A percentile compares a stretch with the other conserved stretches of the same genome.
These are phyloP conservation scores for Athetis lepigone DNA, from an alignment of 2,888 invertebrate genomes.

Conservation along the genomic window DNA sequence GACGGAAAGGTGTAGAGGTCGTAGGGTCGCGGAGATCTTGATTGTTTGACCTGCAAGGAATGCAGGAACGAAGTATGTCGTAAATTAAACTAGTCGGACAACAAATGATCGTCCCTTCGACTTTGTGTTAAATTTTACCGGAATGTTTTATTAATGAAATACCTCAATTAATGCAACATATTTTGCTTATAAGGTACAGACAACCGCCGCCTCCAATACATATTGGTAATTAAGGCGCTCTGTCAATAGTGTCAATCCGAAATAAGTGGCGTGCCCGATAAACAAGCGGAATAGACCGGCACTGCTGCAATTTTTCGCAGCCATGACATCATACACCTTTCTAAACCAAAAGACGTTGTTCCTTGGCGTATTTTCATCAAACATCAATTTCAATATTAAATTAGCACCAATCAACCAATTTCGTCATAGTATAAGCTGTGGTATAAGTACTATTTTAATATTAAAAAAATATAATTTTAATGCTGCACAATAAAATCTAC, in stretches of 20 bases:
- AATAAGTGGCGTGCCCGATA: not conserved
- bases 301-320: too few relatives aligned
- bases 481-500: conserved; percentile 8
- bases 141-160: not conserved
- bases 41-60: conserved; percentile 20
- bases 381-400: too few relatives aligned
- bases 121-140: conserved; percentile 25
- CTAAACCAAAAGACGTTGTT: too few relatives aligned
- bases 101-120: conserved; percentile 22
- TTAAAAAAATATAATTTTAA: conserved; percentile 8
- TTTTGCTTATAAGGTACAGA: not conserved
- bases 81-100: too few relatives aligned
- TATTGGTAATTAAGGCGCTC: too few relatives aligned
- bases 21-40: conserved; percentile 26
- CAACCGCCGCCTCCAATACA: not conserved
- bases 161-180: not conserved
- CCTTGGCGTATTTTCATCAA: too few relatives aligned
- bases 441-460: not conserved
- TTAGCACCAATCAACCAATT: too few relatives aligned
- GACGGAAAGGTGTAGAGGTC: conserved; percentile 42
- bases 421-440: too few relatives aligned
- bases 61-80: conserved; percentile 31
- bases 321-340: too few relatives aligned
- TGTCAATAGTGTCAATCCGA: too few relatives aligned
- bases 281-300: too few relatives aligned